Base-by-base conservation (phyloP, 2,888 invertebrate species). In the Gari tellinella region DNA sequence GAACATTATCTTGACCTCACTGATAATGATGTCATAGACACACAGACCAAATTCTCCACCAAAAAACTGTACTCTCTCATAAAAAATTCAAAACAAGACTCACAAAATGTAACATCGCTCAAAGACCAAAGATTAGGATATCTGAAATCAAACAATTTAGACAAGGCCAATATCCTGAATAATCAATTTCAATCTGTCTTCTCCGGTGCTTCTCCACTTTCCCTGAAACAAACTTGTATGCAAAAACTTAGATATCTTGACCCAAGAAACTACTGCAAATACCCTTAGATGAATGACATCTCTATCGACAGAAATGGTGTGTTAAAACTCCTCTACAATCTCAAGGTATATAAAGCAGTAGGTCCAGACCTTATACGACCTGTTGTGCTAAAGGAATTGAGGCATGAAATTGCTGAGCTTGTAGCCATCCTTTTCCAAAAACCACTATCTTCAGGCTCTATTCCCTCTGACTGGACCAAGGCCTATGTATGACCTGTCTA, bases 381-480 rank as follows among this genome's bases (percentile, higher is more conserved):
- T 19, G 38, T 53, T 8, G 38, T 53, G 17, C 38, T 53, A 8
- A 53, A 53, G 38, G 53, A 53, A 31, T 37, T 53, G 5, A 19
- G 49, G 23, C 23, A 49, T 49, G 49, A 57, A 38, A 60, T 60
- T 37, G n/a, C 60, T 31, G 41, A 40, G 15, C 21, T 48, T 5
- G 17, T 60, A 26, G 17, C 48, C 26, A 17, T 48, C 10, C 25
- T 58, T 19, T 58, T 60, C 48, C 37, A 60, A 21, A 53, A 51
- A 25, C 46, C 52, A 41, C 41, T 51, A 5, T 15, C 14, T 5
- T 25, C 31, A 12, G 55, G 45, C 7, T 31, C 23, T 5, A 31
- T 63, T 21, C 51, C 57, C 4, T 43, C 38, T 19, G 65, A 65
- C 49, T 64, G 64, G 57, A 48, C 37, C 21, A 48, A 38, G 17